Evolutionary conservation across 2,797 vertebrate genomes (phyloP), one percentile per base, ranked within the genome.

Genomic region (Cossypha heuglini): DNA sequence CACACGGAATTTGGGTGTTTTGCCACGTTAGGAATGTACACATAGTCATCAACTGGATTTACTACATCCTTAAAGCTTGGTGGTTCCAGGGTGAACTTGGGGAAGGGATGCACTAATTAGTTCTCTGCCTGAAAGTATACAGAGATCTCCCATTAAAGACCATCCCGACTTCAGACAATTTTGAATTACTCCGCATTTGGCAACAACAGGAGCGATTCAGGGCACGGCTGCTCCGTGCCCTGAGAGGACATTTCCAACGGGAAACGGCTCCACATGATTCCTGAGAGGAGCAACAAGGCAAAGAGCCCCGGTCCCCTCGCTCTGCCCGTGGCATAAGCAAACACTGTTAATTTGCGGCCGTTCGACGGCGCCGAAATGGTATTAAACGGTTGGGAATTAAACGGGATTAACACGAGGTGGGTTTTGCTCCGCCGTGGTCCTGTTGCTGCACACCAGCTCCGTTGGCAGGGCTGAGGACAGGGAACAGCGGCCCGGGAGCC

Each of bases 291-390:
- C 51, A 10, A 10, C 13, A 3, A 46, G 58, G 58, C 55, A 8
- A 54, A 48, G 85, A 51, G 46, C 9, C 31, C 25, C 21, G 0
- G 0, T 69, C 83, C 69, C 63, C 5, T 37, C 15, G 14, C 66
- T 75, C 49, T 11, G 63, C 67, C 61, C 2, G 0, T 9, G 19
- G 90, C 94, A 92, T 95, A 90, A 96, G 86, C 81, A 94, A 96
- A 94, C 31, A 87, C 49, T n/a, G 63, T 74, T 93, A 91, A 96
- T 77, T 79, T 51, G 17, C 22, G 51, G 52, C 38, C 7, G 0
- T 72, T 35, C 11, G 52, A 13, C 1, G 3, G 31, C 13, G 13
- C 37, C 22, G 14, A 69, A 84, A 91, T 43, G 79, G 81, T 94
- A 88, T 91, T 71, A 93, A 88, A 62, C 35, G 14, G 69, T 3